phyloP scores from a whole-genome alignment of 2,888 invertebrate species.

The Thecophora atra region DNA sequence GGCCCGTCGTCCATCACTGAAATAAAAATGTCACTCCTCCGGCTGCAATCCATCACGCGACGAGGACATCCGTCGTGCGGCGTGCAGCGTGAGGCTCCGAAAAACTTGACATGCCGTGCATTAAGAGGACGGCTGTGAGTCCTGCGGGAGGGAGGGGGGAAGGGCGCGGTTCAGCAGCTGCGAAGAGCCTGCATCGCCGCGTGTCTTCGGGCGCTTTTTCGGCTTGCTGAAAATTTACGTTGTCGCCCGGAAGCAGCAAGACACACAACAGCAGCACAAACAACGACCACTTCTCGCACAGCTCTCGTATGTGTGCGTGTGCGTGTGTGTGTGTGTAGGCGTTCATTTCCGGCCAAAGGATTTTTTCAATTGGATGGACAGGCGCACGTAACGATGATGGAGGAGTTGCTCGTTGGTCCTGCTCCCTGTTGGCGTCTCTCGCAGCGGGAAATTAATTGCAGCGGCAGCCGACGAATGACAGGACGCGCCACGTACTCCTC shows the following conservation, averaged over 20 bases:
- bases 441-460: slow-evolving; percentile 32
- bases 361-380: slow-evolving; percentile 31
- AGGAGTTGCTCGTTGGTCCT: slow-evolving; percentile 15
- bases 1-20: slow-evolving; percentile 61
- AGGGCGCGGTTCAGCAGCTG: not conserved
- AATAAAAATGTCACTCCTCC: slow-evolving; percentile 65
- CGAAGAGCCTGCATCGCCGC: not conserved
- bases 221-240: slow-evolving; percentile 62
- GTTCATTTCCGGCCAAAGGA: slow-evolving; percentile 17
- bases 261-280: slow-evolving; percentile 3
- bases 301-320: not conserved
- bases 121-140: slow-evolving; percentile 13
- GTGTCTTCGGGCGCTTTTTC: slow-evolving; percentile 39
- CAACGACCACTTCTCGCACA: not conserved
- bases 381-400: slow-evolving; percentile 35
- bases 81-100: slow-evolving; percentile 28
- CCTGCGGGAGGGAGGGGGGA: not conserved
- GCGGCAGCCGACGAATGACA: slow-evolving; percentile 27
- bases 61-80: slow-evolving; percentile 63
- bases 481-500: not conserved
- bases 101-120: slow-evolving; percentile 30
- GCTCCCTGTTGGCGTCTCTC: slow-evolving; percentile 2
- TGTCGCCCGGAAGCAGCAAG: slow-evolving; percentile 48
- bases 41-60: slow-evolving; percentile 65
- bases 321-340: slow-evolving; percentile 29